Evolutionary conservation across 2,888 invertebrate genomes (phyloP).

Genomic region (Epistrophella euchroma): DNA sequence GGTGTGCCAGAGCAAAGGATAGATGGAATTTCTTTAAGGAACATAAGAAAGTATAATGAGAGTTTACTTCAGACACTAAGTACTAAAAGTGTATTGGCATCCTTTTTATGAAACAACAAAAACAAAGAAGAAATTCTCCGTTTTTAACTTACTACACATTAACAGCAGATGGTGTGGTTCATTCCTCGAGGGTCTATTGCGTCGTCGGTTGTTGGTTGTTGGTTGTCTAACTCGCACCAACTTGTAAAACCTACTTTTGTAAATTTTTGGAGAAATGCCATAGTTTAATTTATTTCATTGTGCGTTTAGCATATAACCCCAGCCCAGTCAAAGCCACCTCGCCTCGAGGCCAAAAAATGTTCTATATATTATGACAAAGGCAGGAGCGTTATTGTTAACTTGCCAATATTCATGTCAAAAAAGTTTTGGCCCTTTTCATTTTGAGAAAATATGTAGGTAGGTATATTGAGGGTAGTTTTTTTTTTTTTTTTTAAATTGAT

Average conservation of each 20-base stretch:
- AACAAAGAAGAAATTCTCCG: constrained; percentile 27
- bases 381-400: constrained; percentile 49
- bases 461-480: neutral
- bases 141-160: constrained; percentile 61
- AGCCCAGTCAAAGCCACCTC: neutral
- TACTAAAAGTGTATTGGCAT: constrained; percentile 69
- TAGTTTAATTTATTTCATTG: constrained; percentile 68
- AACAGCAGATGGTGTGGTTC: constrained; percentile 61
- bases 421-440: constrained; percentile 50
- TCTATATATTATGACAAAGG: constrained; percentile 27
- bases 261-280: constrained; percentile 62
- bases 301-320: constrained; percentile 56
- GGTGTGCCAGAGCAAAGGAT: constrained; percentile 38
- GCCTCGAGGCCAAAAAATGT: constrained; percentile 49
- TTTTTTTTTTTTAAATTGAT: constrained; percentile 23
- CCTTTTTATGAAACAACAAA: constrained; percentile 41
- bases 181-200: constrained; percentile 36
- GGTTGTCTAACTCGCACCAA: constrained; percentile 10
- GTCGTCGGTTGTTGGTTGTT: neutral
- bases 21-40: constrained; percentile 34
- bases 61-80: constrained; percentile 69
- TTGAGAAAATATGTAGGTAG: neutral
- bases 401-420: constrained; percentile 66
- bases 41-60: constrained; percentile 52
- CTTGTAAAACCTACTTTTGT: constrained; percentile 28